Percentiles rank a stretch among this genome's conserved stretches.
Evolutionary conservation across 2,888 invertebrate species (phyloP).

Genomic region (Folsomia manolachei): DNA sequence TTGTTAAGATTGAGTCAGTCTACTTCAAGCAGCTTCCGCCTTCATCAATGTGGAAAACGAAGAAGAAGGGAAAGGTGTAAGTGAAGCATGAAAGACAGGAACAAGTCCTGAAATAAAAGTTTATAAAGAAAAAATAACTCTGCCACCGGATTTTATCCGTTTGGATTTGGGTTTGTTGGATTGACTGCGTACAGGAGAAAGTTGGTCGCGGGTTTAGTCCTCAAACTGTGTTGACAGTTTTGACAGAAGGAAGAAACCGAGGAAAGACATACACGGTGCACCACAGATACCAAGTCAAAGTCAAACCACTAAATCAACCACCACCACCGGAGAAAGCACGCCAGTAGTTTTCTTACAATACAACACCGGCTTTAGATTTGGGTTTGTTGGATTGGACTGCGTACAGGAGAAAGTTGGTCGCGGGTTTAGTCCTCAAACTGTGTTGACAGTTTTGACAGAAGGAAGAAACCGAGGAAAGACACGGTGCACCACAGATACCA

Average conservation of each 20-base stretch:
- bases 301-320: conserved; percentile 3
- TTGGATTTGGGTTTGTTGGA: background rate
- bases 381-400: background rate
- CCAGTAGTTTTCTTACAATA: background rate
- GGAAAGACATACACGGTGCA: background rate
- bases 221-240: conserved; percentile 26
- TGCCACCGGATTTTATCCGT: background rate
- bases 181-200: background rate
- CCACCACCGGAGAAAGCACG: background rate
- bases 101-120: conserved; percentile 18
- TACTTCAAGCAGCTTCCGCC: background rate
- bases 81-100: conserved; percentile 16
- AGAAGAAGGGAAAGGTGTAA: conserved; percentile 1
- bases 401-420: background rate
- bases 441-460: conserved; percentile 33
- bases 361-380: background rate
- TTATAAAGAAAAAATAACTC: background rate
- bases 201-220: background rate
- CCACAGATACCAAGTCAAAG: background rate
- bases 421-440: background rate
- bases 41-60: background rate
- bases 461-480: conserved; percentile 15
- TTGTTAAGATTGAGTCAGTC: background rate
- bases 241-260: conserved; percentile 26
- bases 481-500: conserved; percentile 1